Percentiles rank a stretch among this genome's conserved stretches.
Evolutionary conservation across 2,888 invertebrate genomes (phyloP).

Genomic region (Itoplectis maculator): DNA sequence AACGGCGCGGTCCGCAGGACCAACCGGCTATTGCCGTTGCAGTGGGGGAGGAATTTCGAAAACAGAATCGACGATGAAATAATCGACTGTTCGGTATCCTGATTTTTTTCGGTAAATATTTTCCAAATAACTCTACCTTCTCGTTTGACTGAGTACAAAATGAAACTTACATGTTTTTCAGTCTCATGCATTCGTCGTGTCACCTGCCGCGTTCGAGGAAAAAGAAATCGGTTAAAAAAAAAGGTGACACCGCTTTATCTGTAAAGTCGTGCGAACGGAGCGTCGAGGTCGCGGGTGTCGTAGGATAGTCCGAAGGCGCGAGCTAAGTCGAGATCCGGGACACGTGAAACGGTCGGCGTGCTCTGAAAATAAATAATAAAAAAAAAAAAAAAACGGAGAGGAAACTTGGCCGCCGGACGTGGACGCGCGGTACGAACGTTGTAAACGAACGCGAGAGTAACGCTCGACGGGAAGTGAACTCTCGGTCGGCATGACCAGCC

Average conservation of each 20-base stretch:
- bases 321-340: constrained; percentile 30
- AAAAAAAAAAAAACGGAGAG: constrained; percentile 15
- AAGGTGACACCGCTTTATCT: constrained; percentile 10
- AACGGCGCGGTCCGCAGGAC: neutral
- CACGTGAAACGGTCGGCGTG: constrained; percentile 24
- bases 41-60: neutral
- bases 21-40: no score
- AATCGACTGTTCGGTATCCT: no score
- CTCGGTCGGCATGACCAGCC: constrained; percentile 23
- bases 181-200: neutral
- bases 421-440: constrained; percentile 28
- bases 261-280: constrained; percentile 15
- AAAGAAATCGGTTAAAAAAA: neutral
- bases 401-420: constrained; percentile 41
- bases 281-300: constrained; percentile 5
- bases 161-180: neutral
- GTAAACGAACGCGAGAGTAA: constrained; percentile 28
- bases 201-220: neutral
- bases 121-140: no score
- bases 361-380: constrained; percentile 44
- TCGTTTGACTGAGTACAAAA: neutral
- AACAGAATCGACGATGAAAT: neutral
- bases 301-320: neutral
- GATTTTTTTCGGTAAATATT: no score
- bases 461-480: constrained; percentile 28